These are phyloP conservation scores for Tuberolachnus salignus DNA, from an alignment of 2,888 invertebrate species.

Conservation along the genomic window DNA sequence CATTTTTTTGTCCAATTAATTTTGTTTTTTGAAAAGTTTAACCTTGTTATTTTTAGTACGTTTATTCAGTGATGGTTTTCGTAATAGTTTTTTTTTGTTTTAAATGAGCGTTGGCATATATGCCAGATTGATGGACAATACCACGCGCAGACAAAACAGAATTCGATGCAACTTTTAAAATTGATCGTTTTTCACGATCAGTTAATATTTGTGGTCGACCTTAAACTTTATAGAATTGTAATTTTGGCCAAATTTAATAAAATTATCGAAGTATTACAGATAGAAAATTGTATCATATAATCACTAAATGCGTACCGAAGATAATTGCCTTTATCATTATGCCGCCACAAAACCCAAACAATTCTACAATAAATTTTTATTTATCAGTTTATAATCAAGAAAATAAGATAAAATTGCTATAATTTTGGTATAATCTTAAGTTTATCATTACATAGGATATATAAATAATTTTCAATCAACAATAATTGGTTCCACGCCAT, in stretches of 20 bases:
- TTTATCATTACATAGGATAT: slow-evolving; percentile 9
- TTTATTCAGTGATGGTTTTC: slow-evolving; percentile 5
- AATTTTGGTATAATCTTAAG: slow-evolving; percentile 5
- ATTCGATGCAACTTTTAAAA: slow-evolving; percentile 9
- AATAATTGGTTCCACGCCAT: too few species aligned
- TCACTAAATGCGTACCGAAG: too few species aligned
- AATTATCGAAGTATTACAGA: background rate
- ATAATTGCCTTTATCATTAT: background rate
- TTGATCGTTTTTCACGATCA: too few species aligned
- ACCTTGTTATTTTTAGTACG: slow-evolving; percentile 13
- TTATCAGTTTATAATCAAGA: slow-evolving; percentile 10
- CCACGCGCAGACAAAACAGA: slow-evolving; percentile 8
- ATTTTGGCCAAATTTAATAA: too few species aligned
- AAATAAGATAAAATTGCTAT: too few species aligned
- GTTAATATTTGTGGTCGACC: too few species aligned
- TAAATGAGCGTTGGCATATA: background rate
- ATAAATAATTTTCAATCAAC: too few species aligned
- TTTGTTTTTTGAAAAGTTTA: slow-evolving; percentile 10
- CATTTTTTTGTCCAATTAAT: slow-evolving; percentile 17
- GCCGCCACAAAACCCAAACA: slow-evolving; percentile 3
- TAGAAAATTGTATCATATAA: background rate
- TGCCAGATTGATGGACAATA: slow-evolving; percentile 3
- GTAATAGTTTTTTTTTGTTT: slow-evolving; percentile 11
- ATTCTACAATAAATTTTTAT: slow-evolving; percentile 1
- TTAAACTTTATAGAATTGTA: too few species aligned